phyloP scores from a whole-genome alignment of 2,797 vertebrate genomes.

The Sciurus vulgaris region DNA sequence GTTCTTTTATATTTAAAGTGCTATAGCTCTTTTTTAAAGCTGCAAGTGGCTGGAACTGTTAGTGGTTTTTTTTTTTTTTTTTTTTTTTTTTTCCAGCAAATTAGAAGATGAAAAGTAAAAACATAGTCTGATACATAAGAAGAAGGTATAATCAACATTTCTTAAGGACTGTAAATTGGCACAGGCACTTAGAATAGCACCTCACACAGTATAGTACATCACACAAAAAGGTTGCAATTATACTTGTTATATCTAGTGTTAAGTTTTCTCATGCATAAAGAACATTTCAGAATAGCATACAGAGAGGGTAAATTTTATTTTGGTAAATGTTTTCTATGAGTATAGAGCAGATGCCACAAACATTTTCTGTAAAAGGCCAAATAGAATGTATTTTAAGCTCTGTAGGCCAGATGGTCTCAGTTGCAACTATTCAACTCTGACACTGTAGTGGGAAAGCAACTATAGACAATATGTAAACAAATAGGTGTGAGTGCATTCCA shows the following conservation, averaged over 20 bases:
- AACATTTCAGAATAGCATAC: neutral
- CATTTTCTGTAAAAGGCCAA: neutral
- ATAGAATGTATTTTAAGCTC: neutral
- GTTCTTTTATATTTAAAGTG: constrained; percentile 8
- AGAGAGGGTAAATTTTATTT: neutral
- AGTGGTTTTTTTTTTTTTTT: neutral
- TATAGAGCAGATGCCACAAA: neutral
- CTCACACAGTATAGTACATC: neutral
- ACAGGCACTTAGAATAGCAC: neutral
- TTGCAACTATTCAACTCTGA: neutral
- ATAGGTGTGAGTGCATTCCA: neutral
- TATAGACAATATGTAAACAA: neutral
- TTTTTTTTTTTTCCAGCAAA: neutral
- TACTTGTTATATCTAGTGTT: neutral
- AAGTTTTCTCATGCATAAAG: neutral
- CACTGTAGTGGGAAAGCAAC: neutral
- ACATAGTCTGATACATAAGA: neutral
- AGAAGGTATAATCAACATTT: neutral
- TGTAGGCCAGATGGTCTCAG: neutral
- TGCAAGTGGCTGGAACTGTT: neutral
- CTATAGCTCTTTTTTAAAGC: neutral
- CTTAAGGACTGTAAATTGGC: neutral
- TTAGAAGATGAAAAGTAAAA: neutral
- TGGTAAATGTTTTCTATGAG: neutral
- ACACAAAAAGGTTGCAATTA: neutral